Base-by-base conservation (phyloP, 2,888 invertebrate genomes). In the Lithophane socia region DNA sequence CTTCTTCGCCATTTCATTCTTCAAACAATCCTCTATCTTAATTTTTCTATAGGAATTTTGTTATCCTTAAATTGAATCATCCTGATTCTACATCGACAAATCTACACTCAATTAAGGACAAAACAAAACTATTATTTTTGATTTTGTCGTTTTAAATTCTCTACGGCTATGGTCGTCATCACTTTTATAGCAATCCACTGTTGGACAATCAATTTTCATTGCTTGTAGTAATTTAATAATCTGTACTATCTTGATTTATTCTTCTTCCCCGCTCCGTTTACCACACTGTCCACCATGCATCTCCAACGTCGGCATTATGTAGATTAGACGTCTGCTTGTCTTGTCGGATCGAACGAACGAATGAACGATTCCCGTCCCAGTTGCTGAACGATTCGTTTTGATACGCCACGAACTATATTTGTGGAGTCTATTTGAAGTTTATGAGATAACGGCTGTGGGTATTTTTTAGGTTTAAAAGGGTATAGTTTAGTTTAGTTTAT, bases 251-350 rank as follows among this genome's bases (percentile, higher is more conserved):
- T 37, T 37, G 4, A 37, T 37, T 37, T 37, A 37, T 29, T 8
- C 8, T 18, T 29, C 56, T 49, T 58, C 9, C 9, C 65, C 82
- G 70, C 79, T 75, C 60, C 64, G 58, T 67, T 78, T 58, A 56
- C 9, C 77, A 84, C 86, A 12, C 18, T 24, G 47, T 7, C 58
- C 77, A 29, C 67, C 1, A 10, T 49, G 49, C 10, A 60, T 54
- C 60, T 56, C 82, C 86, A 81, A 87, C 90, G 89, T 91, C 90
- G 91, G 93, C 93, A 94, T 95, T 95, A 95, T 95, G 95, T 93
- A 95, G 93, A 95, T 95, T 91, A 92, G 94, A 90, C 91, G 92
- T 92, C 92, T 93, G 92, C 93, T 93, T 94, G 94, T 94, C 94
- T 94, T 94, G 92, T 92, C 89, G 91, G 91, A 94, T 94, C 92